Conservation (phyloP, 30 jellyfish, hydroid and myxozoan genomes). For the Phacellophora camtschatica region DNA sequence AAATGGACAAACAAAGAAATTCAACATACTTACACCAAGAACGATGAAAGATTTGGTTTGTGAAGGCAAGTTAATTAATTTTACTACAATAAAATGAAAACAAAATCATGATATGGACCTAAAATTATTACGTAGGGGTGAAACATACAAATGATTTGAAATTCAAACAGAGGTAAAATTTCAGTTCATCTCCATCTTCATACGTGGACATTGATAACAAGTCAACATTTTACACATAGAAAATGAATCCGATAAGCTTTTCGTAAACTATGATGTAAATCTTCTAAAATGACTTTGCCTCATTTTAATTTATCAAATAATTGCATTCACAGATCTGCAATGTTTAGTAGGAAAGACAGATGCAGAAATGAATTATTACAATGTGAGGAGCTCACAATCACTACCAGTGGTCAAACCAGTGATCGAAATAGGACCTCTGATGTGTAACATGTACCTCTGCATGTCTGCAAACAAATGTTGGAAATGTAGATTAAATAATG, state of each 20-base stretch:
- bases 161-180: too few species aligned
- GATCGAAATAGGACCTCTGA: slow-evolving; percentile 53
- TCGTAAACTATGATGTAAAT: too few species aligned
- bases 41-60: slow-evolving; percentile 1
- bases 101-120: too few species aligned
- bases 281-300: too few species aligned
- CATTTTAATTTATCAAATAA: too few species aligned
- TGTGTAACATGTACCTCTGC: slow-evolving; percentile 23
- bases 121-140: background rate
- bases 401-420: background rate
- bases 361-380: slow-evolving; percentile 17
- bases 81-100: background rate
- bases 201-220: too few species aligned
- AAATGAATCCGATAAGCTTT: too few species aligned
- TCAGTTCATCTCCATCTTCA: too few species aligned
- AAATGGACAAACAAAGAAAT: background rate
- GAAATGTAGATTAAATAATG: slow-evolving; percentile 28
- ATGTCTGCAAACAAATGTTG: slow-evolving; percentile 26
- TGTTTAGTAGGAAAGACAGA: slow-evolving; percentile 26
- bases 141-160: too few species aligned
- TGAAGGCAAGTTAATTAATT: slow-evolving; percentile 5
- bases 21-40: background rate
- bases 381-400: background rate
- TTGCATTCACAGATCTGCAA: slow-evolving; percentile 22
- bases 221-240: too few species aligned